Evolutionary conservation across 1,140 invertebrate species (phyloP).

Genomic region (Phortica variegata): DNA sequence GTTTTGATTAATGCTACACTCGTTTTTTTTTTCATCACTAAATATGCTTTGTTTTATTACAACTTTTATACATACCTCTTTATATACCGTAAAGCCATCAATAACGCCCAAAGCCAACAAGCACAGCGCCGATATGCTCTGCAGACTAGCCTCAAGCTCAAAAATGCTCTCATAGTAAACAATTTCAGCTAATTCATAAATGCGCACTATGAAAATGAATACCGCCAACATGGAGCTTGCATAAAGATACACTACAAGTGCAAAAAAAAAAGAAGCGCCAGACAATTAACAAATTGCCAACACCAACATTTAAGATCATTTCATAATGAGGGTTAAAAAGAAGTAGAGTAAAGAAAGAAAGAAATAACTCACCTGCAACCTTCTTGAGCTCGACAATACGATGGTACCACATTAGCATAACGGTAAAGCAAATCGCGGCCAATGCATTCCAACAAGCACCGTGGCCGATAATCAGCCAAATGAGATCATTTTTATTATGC

Average conservation of each 20-base stretch:
- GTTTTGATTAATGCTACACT: too few species aligned
- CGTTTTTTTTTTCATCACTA: too few species aligned
- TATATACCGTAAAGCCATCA: conserved; percentile 47
- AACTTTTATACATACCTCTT: conserved; percentile 44
- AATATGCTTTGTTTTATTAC: too few species aligned
- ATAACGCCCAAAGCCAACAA: conserved; percentile 26
- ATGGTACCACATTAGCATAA: conserved; percentile 49
- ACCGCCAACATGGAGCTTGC: conserved; percentile 29
- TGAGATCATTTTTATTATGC: too few species aligned
- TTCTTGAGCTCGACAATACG: conserved; percentile 47
- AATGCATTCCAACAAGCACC: conserved; percentile 39
- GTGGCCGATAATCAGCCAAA: conserved; percentile 34
- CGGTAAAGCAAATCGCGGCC: conserved; percentile 33
- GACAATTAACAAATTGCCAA: conserved; percentile 8
- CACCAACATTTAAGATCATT: conserved; percentile 15
- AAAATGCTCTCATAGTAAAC: conserved; percentile 33
- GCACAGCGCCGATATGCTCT: conserved; percentile 21
- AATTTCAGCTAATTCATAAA: conserved; percentile 44
- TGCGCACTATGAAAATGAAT: conserved; percentile 31
- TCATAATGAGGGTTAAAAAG: neutral
- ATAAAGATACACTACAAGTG: conserved; percentile 37
- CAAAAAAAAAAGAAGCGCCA: conserved; percentile 3
- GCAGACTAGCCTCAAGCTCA: conserved; percentile 37
- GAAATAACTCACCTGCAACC: conserved; percentile 38
- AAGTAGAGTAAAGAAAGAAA: too few species aligned